These are phyloP conservation scores for Anas bahamensis DNA, from an alignment of 2,797 vertebrate genomes.

Conservation along the genomic window DNA sequence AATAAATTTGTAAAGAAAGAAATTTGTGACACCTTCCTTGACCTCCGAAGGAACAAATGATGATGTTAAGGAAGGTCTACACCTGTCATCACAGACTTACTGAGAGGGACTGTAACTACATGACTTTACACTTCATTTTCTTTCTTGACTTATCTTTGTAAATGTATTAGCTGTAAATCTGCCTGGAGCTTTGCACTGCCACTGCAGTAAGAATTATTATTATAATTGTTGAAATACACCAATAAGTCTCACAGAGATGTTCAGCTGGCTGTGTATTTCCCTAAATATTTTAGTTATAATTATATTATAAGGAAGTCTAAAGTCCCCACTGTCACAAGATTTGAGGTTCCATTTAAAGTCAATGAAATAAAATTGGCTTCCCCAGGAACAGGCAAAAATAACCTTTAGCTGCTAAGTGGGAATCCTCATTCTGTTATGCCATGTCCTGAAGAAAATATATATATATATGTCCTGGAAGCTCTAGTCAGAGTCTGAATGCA, in stretches of 20 bases:
- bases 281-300: background rate
- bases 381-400: background rate
- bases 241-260: background rate
- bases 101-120: background rate
- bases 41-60: background rate
- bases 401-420: background rate
- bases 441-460: background rate
- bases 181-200: background rate
- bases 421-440: background rate
- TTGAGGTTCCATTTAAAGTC: background rate
- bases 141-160: background rate
- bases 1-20: background rate
- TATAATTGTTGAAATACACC: background rate
- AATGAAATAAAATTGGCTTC: background rate
- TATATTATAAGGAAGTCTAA: background rate
- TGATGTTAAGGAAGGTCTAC: background rate
- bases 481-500: background rate
- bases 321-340: background rate
- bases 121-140: background rate
- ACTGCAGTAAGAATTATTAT: background rate
- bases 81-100: background rate
- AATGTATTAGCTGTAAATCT: background rate
- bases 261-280: background rate
- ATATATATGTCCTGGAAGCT: background rate
- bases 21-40: background rate